Base-by-base conservation (phyloP, 2,888 invertebrate species). In the Muschampia plurimacula region DNA sequence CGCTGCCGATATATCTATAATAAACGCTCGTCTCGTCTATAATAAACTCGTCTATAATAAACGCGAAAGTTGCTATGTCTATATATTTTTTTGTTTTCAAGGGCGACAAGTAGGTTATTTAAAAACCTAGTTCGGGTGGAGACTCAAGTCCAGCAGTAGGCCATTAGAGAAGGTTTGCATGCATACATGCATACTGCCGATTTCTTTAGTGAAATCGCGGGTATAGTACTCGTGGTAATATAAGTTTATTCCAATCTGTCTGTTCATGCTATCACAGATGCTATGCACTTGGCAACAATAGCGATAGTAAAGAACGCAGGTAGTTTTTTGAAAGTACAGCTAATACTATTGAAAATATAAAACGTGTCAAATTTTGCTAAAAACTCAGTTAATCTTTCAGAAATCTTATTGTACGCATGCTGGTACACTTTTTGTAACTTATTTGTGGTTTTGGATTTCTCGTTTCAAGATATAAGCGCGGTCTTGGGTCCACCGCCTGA, bases 401-500 rank as follows among this genome's bases (percentile, higher is more conserved):
- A 13, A 59, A 32, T 59, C 22, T 12, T 32, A 32, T 59, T 59
- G 59, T 59, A 10, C 13, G 10, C 4, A 3, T 49, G 0, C 44
- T 36, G 2, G 60, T 22, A 60, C 36, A 62, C 2, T 36, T 62
- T 62, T 62, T 39, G 39, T 12, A 55, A 22, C 22, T 12, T 13
- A 59, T 32, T 59, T 62, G 62, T 62, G 62, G 39, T n/a, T 39
- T 62, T 9, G 5, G 36, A 62, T 62, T 62, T 49, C 49, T 49
- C 49, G 13, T 44, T 49, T 8, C 8, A 4, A 8, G 49, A 39
- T 39, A 2, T 39, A 10, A 10, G 12, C 10, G 2, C 22, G 22
- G 22, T 22, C 22, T 22, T 22, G 22, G 22, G 22, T 22, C 22
- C 22, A 22, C 22, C 22, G 22, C 22, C 22, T 22, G 22, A 22